Evolutionary conservation across 1,140 invertebrate species (phyloP), one percentile per base, ranked within the genome.

Genomic region (Aphaenogaster rudis): DNA sequence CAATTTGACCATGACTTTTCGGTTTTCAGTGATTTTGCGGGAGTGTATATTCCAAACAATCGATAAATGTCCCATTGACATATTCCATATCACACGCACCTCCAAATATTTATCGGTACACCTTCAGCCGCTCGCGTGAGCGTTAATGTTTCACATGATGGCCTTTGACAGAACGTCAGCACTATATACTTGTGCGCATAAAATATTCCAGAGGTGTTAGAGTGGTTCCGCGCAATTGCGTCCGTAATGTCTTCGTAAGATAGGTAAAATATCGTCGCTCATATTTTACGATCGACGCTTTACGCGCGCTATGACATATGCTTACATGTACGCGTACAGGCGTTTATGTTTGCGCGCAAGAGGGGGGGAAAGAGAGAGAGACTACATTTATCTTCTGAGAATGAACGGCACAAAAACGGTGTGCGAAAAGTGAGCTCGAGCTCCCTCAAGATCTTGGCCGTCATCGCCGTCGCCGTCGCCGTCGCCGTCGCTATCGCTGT

Each of bases 271-370:
- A 71, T 50, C 8, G 33, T 28, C 17, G 28, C 36, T 81, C 80
- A 21, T 84, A 84, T 84, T 84, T 76, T 84, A 84, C 42, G 69
- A 76, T 74, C 69, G 80, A 17, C 42, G 54, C 28, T 74, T 74
- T 84, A 74, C 59, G 39, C 45, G 13, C 61, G 7, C 28, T 45
- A 17, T 57, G 63, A 67, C 36, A 81, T 33, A 57, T 45, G 50
- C 48, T 67, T n/a, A n/a, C 28, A n/a, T 7, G 17, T 28, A 28
- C 36, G 36, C 21, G 64, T 17, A 21, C 15, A 17, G 13, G 42
- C 33, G 13, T 80, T 39, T 42, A 69, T n/a, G 21, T 71, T 42
- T 1, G 8, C 28, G 48, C 74, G 15, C 13, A 33, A 42, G 8
- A 64, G 9, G 17, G 28, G 54, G n/a, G 13, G 0, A 39, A 17